Evolutionary conservation across 2,888 invertebrate genomes (phyloP), one percentile per base, ranked within the genome.

Genomic region (Heliconius charithonia): DNA sequence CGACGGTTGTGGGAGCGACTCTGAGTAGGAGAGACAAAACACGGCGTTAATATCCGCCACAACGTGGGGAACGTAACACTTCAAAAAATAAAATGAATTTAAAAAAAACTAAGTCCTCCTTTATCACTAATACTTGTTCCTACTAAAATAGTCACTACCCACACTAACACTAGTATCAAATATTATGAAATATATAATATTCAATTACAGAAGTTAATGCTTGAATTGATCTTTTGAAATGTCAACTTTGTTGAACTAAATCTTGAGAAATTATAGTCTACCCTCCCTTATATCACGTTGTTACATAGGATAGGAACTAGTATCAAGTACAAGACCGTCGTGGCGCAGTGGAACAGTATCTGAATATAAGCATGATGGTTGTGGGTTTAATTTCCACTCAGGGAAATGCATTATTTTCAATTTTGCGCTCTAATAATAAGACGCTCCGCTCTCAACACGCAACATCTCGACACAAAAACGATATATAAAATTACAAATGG

Each of bases 181-280:
- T 69, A 78, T 78, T 74, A 78, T 75, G 78, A 78, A 78, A 74
- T 74, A 69, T 51, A 70, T 3, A 19, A 51, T 29, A 70, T 70
- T 70, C 6, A 70, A 70, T 70, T 51, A 70, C 70, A 29, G 19
- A 27, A 25, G 70, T 22, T 70, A 29, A 70, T 70, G 51, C 51
- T 51, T 27, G 71, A 71, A 71, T 56, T 71, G 29, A 56, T 71
- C 29, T 22, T 29, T 29, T 71, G 29, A 56, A 71, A 71, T 71
- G 71, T 71, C 71, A 71, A 51, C 71, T 51, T 71, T 29, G 51
- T 71, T 56, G 51, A 29, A 13, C 4, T 29, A 71, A 29, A 22
- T 12, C 32, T 37, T 4, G 9, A 37, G 12, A 71, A 29, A 51
- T n/a, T 13, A 19, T 22, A 71, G 29, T 51, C 9, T 51, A 70